Evolutionary conservation across 2,113 vertebrate species (phyloP), one percentile per base, ranked within the genome.

Genomic region (Elephas maximus): DNA sequence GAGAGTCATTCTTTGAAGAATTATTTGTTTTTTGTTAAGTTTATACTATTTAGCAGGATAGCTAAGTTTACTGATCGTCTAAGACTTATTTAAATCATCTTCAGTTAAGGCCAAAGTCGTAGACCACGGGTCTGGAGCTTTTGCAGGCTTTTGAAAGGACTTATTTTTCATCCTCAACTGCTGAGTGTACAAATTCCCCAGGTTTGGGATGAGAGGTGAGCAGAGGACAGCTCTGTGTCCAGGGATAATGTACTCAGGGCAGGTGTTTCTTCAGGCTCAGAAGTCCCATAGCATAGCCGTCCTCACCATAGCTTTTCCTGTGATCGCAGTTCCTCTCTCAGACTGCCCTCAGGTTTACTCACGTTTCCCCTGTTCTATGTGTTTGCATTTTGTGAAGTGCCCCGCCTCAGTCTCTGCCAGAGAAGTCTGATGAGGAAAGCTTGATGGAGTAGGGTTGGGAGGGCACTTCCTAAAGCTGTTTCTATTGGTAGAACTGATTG

Each of bases 21-120:
- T 30, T 90, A 24, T 37, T 57, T 93, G 37, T 85, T 83, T 96
- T 87, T 51, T 71, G 62, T 90, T 74, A 48, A 26, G 41, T 53
- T 41, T 88, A 5, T 8, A 4, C 60, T n/a, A 24, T 82, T 88
- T 45, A 74, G 41, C 15, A 74, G 33, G 3, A 10, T 8, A 45
- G 71, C 60, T 23, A 12, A 30, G 18, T 12, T 57, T 62, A 37
- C 41, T 63, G 44, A 74, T 33, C 44, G 10, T 12, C 18, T 62
- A 65, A 80, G 67, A 20, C 26, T 51, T 1, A 57, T 80, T 85
- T 48, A 23, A 76, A 28, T 90, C 17, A 24, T 24, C 14, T 20
- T 23, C 0, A 17, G 41, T 60, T 23, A 5, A 77, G 81, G 24
- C 86, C 20, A 21, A 26, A 37, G 60, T 78, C 63, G 20, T 0